These are phyloP conservation scores for Hirtodrosophila alboralis DNA, from an alignment of 2,888 invertebrate genomes.

Conservation along the genomic window DNA sequence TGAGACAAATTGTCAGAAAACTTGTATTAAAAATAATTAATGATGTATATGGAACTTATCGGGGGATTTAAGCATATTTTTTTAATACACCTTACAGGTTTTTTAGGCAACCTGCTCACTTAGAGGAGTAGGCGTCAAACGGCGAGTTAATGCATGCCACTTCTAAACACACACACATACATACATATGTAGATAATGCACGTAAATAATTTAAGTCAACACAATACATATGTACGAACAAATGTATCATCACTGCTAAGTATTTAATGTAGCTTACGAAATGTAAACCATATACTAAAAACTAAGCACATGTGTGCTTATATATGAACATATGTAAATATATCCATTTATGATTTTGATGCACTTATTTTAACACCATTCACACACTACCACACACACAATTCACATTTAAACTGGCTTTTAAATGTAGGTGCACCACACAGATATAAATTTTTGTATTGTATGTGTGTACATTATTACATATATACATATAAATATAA, in stretches of 20 bases:
- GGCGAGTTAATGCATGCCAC: neutral
- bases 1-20: slow-evolving; percentile 1
- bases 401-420: neutral
- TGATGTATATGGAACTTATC: too few relatives aligned
- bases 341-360: too few relatives aligned
- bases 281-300: neutral
- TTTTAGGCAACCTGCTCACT: neutral
- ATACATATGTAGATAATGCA: neutral
- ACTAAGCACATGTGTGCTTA: too few relatives aligned
- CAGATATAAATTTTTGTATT: neutral
- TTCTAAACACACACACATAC: neutral
- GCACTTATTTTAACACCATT: too few relatives aligned
- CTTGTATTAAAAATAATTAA: neutral
- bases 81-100: neutral
- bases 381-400: neutral
- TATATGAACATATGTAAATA: too few relatives aligned
- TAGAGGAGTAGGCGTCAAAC: neutral
- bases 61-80: too few relatives aligned
- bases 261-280: neutral
- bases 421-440: neutral
- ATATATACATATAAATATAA: neutral
- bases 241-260: neutral
- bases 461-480: neutral
- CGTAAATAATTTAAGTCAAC: slow-evolving; percentile 16
- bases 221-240: neutral